A percentile compares a stretch with the other conserved stretches of the same genome.
Conservation (phyloP, 2,113 vertebrate species). For the Oryzias woworae region DNA sequence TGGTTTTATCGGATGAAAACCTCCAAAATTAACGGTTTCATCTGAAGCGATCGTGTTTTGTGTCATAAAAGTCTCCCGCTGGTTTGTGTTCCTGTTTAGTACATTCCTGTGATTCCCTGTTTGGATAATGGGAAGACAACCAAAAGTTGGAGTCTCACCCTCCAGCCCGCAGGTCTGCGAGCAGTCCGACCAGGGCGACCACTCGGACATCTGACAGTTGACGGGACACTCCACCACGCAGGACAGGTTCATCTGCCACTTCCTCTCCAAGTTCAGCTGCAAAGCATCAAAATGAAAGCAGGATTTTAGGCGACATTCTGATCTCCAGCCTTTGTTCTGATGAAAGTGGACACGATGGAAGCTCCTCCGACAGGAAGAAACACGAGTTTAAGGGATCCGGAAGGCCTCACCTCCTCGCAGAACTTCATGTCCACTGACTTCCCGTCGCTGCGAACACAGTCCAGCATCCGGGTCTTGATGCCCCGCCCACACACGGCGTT, state of each 20-base stretch:
- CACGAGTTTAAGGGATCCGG: neutral
- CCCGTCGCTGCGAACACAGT: conserved; percentile 95
- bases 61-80: too few species aligned
- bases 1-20: too few species aligned
- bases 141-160: conserved; percentile 72
- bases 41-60: too few species aligned
- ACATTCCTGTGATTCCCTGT: neutral
- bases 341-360: conserved; percentile 1
- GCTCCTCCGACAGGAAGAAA: conserved; percentile 21
- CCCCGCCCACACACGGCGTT: conserved; percentile 92
- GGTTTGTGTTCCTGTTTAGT: too few species aligned
- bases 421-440: conserved; percentile 93
- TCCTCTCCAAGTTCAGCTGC: conserved; percentile 90
- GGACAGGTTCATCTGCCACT: conserved; percentile 92
- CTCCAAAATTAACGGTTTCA: too few species aligned
- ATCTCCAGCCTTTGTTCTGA: conserved; percentile 45
- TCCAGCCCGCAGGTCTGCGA: conserved; percentile 92
- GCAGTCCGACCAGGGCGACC: conserved; percentile 93
- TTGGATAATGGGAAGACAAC: neutral
- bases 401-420: conserved; percentile 87
- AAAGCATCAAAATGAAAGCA: conserved; percentile 11
- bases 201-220: conserved; percentile 96
- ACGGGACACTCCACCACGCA: conserved; percentile 94
- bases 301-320: neutral
- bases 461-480: conserved; percentile 94